Base-by-base conservation (phyloP, 2,797 vertebrate species). In the Zenarchopterus dispar region DNA sequence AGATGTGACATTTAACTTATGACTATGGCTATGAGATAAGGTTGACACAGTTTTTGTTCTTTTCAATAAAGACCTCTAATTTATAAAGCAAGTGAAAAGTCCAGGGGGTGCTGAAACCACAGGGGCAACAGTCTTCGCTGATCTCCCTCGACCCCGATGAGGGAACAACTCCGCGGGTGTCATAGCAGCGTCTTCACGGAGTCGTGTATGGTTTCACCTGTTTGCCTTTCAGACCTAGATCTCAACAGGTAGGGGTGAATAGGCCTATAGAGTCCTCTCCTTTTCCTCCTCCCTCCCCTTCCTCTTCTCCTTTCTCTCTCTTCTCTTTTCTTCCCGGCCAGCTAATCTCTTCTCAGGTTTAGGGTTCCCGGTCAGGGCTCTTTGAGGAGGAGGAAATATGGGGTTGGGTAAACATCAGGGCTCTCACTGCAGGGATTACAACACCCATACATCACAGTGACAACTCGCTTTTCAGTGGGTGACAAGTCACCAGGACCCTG, bases 261-360 rank as follows among this genome's bases (percentile, higher is more conserved):
- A 85, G 80, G 62, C 75, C 76, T 84, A 70, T 79, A 84, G 70
- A 81, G 67, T 44, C 70, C 77, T 67, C 66, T 77, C 31, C 74
- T 70, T 81, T 84, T 82, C 76, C 72, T 70, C 64, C 74, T 58
- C 42, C 62, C 31, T 77, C 60, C 71, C 56, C 73, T 72, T 70
- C 57, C 73, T 67, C 76, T 45, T 53, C 43, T 78, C 66, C 53
- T 71, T 80, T 80, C 75, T 78, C 62, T 73, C 36, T 15, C 44
- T 82, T 21, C 57, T 82, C 80, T 85, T 90, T 91, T 88, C 89
- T 91, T 86, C 80, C 81, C 39, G 53, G 62, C 64, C 36, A 4
- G 11, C 84, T 94, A 93, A 94, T 94, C 94, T 94, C 86, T 87
- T 92, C 91, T 93, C 91, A 84, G 91, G 90, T 93, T 93, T 89